Evolutionary conservation across 2,797 vertebrate species (phyloP).

Genomic region (Hoplostethus mediterraneus): DNA sequence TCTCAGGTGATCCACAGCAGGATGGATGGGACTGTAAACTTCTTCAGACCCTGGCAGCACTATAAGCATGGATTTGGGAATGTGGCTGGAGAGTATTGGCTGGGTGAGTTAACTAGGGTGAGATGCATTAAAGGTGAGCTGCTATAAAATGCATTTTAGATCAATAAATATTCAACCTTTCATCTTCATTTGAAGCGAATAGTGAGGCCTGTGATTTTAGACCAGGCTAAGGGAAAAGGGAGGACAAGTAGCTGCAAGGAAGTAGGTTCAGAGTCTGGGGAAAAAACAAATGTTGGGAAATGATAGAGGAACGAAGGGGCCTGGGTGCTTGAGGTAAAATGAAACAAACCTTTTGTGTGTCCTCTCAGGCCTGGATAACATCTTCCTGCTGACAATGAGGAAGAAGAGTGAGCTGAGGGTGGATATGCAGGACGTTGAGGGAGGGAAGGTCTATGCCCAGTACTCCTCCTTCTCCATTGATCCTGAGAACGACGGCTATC

Average conservation of each 20-base stretch:
- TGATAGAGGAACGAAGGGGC: not conserved
- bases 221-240: no score
- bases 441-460: conserved; percentile 14
- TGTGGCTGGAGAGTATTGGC: conserved; percentile 68
- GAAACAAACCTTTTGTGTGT: conserved; percentile 6
- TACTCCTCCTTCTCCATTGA: conserved; percentile 60
- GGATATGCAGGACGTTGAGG: conserved; percentile 62
- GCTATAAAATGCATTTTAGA: not conserved
- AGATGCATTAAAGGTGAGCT: not conserved
- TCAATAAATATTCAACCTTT: not conserved
- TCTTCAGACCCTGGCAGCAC: conserved; percentile 63
- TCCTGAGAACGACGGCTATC: conserved; percentile 46
- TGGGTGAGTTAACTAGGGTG: conserved; percentile 2
- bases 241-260: no score
- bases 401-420: conserved; percentile 56
- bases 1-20: conserved; percentile 66
- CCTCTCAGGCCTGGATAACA: conserved; percentile 62
- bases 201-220: not conserved
- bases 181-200: not conserved
- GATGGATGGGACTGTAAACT: conserved; percentile 64
- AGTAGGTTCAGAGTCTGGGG: not conserved
- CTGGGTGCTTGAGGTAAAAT: not conserved
- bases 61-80: conserved; percentile 72
- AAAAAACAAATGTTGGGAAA: not conserved
- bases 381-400: conserved; percentile 57